Evolutionary conservation across 1,140 invertebrate genomes (phyloP).

Genomic region (Archegozetes longisetosus): DNA sequence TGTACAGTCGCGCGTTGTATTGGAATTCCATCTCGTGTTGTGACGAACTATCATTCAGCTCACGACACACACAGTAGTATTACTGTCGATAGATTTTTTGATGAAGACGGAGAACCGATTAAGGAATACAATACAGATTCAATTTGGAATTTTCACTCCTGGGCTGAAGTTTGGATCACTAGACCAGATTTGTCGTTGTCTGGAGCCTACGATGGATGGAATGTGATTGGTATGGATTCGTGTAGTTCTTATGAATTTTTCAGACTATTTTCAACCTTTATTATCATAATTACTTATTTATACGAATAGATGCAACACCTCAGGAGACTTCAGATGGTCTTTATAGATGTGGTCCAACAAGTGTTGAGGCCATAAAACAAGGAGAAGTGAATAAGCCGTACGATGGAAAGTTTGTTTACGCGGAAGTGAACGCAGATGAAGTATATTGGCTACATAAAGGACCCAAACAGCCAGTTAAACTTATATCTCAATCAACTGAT

Average conservation of each 20-base stretch:
- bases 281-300: not conserved
- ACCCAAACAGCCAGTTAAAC: slow-evolving; percentile 23
- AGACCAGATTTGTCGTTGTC: slow-evolving; percentile 55
- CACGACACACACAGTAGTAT: slow-evolving; percentile 55
- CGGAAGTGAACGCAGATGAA: slow-evolving; percentile 72
- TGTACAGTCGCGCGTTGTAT: slow-evolving; percentile 45
- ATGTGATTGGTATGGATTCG: slow-evolving; percentile 49
- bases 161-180: slow-evolving; percentile 88
- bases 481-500: slow-evolving; percentile 22
- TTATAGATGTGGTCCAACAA: slow-evolving; percentile 58
- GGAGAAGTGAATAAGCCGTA: slow-evolving; percentile 64
- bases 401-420: slow-evolving; percentile 65
- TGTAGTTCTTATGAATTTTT: not conserved
- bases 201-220: slow-evolving; percentile 54
- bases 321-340: slow-evolving; percentile 55
- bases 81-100: slow-evolving; percentile 53
- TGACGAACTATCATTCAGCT: slow-evolving; percentile 53
- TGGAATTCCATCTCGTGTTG: slow-evolving; percentile 49
- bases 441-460: slow-evolving; percentile 36
- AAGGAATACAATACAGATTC: slow-evolving; percentile 20
- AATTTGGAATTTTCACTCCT: slow-evolving; percentile 69
- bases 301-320: slow-evolving; percentile 51
- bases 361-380: slow-evolving; percentile 53
- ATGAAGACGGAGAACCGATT: slow-evolving; percentile 36
- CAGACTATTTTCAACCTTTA: not conserved